These are phyloP conservation scores for Toxostoma redivivum DNA, from an alignment of 2,113 vertebrate genomes.

Conservation along the genomic window DNA sequence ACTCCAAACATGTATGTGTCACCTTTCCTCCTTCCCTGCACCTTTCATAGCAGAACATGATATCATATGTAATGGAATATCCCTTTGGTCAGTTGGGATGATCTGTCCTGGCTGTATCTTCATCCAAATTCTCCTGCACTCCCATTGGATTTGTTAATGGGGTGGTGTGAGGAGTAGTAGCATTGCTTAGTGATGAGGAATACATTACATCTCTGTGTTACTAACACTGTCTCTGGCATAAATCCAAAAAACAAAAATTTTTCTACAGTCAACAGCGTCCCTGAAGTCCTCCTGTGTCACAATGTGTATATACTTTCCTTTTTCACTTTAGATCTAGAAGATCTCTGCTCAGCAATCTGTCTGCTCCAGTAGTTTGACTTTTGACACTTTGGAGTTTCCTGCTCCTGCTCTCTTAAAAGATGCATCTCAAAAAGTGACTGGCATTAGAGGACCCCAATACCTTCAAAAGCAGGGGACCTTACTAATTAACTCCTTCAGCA, in stretches of 20 bases:
- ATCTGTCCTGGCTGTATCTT: background rate
- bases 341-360: background rate
- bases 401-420: background rate
- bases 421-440: background rate
- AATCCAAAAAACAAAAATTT: background rate
- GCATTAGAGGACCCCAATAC: no score
- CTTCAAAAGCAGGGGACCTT: background rate
- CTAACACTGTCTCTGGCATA: fast-evolving
- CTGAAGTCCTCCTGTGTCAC: no score
- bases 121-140: background rate
- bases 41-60: background rate
- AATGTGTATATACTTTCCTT: background rate
- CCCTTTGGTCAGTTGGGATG: background rate
- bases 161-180: background rate
- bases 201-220: background rate
- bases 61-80: background rate
- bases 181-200: background rate
- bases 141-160: background rate
- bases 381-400: background rate
- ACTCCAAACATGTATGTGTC: fast-evolving
- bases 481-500: background rate
- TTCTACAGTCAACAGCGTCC: background rate
- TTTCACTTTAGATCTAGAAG: background rate
- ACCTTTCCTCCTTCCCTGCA: background rate
- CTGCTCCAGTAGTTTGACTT: background rate